These are phyloP conservation scores for Chelidonichthys spinosus DNA, from an alignment of 2,797 vertebrate genomes.

Conservation along the genomic window DNA sequence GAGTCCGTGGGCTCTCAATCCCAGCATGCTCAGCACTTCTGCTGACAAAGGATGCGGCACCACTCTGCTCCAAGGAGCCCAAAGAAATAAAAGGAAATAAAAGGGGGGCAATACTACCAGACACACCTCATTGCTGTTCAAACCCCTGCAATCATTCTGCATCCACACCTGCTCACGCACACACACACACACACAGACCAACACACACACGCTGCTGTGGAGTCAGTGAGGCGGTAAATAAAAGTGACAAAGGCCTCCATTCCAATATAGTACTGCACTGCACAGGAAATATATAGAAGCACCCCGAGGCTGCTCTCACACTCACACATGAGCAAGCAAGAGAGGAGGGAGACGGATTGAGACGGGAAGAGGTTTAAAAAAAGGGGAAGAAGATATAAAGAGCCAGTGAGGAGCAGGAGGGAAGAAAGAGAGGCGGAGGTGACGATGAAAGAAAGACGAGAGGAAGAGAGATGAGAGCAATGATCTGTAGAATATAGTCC, in stretches of 20 bases:
- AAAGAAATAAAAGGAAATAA: constrained; percentile 52
- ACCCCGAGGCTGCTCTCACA: constrained; percentile 64
- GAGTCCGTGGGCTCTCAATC: constrained; percentile 14
- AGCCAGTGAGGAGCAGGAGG: constrained; percentile 26
- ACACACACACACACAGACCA: constrained; percentile 18
- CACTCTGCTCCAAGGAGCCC: constrained; percentile 48
- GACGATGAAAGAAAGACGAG: constrained; percentile 37
- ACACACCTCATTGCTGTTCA: constrained; percentile 70
- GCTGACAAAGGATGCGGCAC: constrained; percentile 44
- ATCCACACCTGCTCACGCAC: not conserved
- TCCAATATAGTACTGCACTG: constrained; percentile 75
- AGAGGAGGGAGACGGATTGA: constrained; percentile 39
- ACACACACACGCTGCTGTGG: constrained; percentile 42
- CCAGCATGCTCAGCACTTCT: constrained; percentile 38
- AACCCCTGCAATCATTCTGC: constrained; percentile 72
- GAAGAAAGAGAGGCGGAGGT: constrained; percentile 16
- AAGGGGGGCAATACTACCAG: constrained; percentile 44
- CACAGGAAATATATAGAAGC: constrained; percentile 74
- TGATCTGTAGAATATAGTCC: constrained; percentile 52
- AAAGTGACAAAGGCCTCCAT: constrained; percentile 82
- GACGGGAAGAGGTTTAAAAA: constrained; percentile 52
- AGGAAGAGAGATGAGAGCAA: constrained; percentile 56
- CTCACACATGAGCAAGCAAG: constrained; percentile 42
- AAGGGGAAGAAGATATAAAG: constrained; percentile 36
- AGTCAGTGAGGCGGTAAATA: constrained; percentile 81